Base-by-base conservation (phyloP, 2,797 vertebrate genomes). In the Sebastes vulpes region DNA sequence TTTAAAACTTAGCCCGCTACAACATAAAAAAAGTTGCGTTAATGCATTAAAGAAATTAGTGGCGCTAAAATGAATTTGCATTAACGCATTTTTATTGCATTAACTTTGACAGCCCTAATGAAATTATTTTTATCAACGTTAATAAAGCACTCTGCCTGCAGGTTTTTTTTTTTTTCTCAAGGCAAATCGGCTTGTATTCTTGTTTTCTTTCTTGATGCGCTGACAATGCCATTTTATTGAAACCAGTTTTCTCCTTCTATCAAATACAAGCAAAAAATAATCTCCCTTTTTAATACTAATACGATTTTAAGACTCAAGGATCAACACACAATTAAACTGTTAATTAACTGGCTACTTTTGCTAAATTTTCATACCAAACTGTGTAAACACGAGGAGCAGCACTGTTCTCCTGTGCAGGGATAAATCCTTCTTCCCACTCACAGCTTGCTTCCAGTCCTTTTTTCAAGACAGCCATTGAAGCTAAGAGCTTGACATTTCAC, bases 401-500 rank as follows among this genome's bases (percentile, higher is more conserved):
- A 3, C 18, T 2, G 26, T 26, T 68, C 73, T 53, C 31, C 54
- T 71, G 72, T 63, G 35, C 50, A 5, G 21, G 38, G 69, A 82
- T 46, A 66, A 77, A 70, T 68, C 64, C 6, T 23, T 72, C 70
- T 46, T 73, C 77, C 72, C 65, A n/a, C 68, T 81, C 89, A 20
- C 68, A 73, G 82, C 75, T 78, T 56, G 69, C 56, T 57, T 48
- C 21, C 60, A 23, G 68, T 72, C 52, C 53, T 78, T 81, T 78
- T 61, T 61, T 61, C 60, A 75, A 81, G 64, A 75, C 58, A 76
- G 72, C 70, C 79, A 56, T 56, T 59, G 77, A 84, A 77, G 83
- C 77, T 75, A 26, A 65, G 86, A 83, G 81, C 67, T 87, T 83
- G 90, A 93, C 90, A 92, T 93, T 94, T 93, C 85, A 89, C 91